Conservation (phyloP, 2,797 vertebrate species). For the Dromococcyx pavoninus region DNA sequence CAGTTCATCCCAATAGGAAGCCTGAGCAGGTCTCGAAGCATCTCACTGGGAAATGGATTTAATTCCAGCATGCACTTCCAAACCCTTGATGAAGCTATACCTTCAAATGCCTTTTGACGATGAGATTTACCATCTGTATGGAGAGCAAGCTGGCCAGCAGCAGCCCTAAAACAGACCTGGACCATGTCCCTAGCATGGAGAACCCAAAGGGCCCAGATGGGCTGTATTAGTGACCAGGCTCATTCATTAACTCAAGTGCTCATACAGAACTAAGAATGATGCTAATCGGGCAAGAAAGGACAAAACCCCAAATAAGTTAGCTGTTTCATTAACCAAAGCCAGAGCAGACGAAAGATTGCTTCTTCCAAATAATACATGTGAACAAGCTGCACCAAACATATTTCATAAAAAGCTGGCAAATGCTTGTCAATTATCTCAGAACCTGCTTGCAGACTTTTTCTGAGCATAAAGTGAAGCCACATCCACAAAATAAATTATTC, state of each 20-base stretch:
- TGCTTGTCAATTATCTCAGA: background rate
- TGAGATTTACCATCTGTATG: background rate
- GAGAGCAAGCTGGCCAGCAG: background rate
- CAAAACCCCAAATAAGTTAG: background rate
- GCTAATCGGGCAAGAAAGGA: background rate
- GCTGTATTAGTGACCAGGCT: background rate
- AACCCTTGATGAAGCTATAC: background rate
- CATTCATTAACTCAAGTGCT: background rate
- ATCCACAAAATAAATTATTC: conserved; percentile 15
- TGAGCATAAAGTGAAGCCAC: background rate
- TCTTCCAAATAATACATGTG: background rate
- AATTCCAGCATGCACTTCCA: background rate
- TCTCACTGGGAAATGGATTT: background rate
- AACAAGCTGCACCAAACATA: background rate
- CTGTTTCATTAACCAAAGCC: background rate
- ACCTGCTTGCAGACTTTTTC: background rate
- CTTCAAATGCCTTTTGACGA: background rate
- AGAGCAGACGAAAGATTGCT: background rate
- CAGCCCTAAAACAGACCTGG: background rate
- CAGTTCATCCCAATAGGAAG: background rate
- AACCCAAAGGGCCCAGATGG: background rate
- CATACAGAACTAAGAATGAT: background rate
- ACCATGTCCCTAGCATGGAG: background rate
- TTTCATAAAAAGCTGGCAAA: conserved; percentile 8
- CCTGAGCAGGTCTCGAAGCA: background rate